Percentiles rank a stretch among this genome's conserved stretches.
Conservation (phyloP, 1,140 invertebrate species). For the Drosophila pallidifrons region DNA sequence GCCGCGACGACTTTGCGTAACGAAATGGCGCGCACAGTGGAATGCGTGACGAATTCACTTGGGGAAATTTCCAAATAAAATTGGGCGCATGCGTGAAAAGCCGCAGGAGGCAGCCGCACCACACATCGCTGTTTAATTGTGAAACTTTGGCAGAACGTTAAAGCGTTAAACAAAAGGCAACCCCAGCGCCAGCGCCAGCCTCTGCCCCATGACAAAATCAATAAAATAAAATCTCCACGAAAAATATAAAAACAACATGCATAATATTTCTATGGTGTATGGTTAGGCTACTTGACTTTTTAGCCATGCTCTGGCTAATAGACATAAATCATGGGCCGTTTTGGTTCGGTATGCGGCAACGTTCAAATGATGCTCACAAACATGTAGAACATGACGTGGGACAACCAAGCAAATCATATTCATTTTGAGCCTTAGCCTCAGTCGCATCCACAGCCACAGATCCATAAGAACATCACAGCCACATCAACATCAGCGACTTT, state of each 20-base stretch:
- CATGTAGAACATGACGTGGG: conserved; percentile 79
- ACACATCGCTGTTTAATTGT: conserved; percentile 39
- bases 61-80: conserved; percentile 46
- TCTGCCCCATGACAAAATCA: conserved; percentile 60
- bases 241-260: conserved; percentile 32
- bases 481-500: conserved; percentile 45
- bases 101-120: conserved; percentile 63
- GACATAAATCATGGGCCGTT: conserved; percentile 77
- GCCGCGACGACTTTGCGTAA: conserved; percentile 56
- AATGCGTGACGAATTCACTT: conserved; percentile 67
- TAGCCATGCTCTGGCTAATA: conserved; percentile 38
- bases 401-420: conserved; percentile 62
- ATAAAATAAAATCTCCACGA: conserved; percentile 42
- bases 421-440: conserved; percentile 26
- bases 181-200: conserved; percentile 15
- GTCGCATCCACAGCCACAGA: conserved; percentile 26
- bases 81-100: conserved; percentile 74
- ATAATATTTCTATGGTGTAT: conserved; percentile 24
- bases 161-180: conserved; percentile 18
- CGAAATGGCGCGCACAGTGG: conserved; percentile 72
- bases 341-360: conserved; percentile 55
- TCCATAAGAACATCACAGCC: conserved; percentile 43
- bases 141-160: conserved; percentile 23
- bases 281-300: conserved; percentile 54
- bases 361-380: conserved; percentile 67